Evolutionary conservation across 2,113 vertebrate species (phyloP), one percentile per base, ranked within the genome.

Genomic region (Suricata suricatta): DNA sequence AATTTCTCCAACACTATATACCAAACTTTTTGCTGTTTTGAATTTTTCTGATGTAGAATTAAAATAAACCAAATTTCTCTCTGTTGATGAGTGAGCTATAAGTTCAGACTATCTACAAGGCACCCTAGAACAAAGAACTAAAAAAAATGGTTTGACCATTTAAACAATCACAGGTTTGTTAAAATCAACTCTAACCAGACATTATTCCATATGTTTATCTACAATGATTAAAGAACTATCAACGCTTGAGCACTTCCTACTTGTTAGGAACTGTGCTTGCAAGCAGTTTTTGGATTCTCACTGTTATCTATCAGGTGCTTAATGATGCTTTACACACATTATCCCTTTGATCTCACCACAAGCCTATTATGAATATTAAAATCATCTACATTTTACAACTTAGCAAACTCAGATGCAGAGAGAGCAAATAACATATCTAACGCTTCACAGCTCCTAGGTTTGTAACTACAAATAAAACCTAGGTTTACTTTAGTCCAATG

Each of bases 291-390:
- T 69, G 68, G 31, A 79, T 77, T 86, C 33, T 93, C 79, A 88
- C 2, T 23, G 47, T 88, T 90, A 76, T 54, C 9, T 16, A 44
- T 54, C 60, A 82, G 6, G 29, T 52, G 41, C 35, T 79, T 95
- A 71, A 76, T 31, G 93, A n/a, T 88, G 10, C 7, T 88, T 95
- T 85, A 63, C 5, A 97, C n/a, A 94, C n/a, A 81, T 83, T 60
- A 47, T 35, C 16, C 54, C n/a, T 93, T 83, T 86, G 19, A 93
- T 68, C 54, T 97, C 14, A 94, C 33, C 27, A 76, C 29, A 93
- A 64, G 25, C 1, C 68, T 83, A 17, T 90, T 90, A 68, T 5
- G 44, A 71, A 47, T 27, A 44, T 64, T 57, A 79, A 44, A 44
- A 63, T 93, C 16, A 66, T 33, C 60, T 57, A 71, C 27, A 88